Percentiles rank a stretch among this genome's conserved stretches.
Evolutionary conservation across 2,888 invertebrate species (phyloP).

Genomic region (Cheilosia vernalis): DNA sequence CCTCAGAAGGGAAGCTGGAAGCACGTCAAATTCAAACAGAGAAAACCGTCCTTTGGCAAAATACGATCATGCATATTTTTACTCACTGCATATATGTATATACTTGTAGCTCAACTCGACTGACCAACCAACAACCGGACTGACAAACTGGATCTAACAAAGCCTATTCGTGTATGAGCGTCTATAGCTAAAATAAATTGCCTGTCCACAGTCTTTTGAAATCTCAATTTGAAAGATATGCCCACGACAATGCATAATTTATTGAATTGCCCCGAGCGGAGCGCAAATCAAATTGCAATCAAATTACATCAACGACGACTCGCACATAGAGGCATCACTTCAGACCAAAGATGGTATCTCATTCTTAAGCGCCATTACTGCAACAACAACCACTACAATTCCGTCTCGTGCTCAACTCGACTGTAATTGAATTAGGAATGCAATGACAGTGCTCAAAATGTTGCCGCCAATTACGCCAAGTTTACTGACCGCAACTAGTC

Average conservation of each 20-base stretch:
- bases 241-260: conserved; percentile 23
- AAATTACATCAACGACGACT: conserved; percentile 30
- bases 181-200: conserved; percentile 2
- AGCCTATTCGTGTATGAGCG: not conserved
- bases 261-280: conserved; percentile 59
- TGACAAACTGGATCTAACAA: not conserved
- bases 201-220: conserved; percentile 34
- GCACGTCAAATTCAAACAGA: no score
- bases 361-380: conserved; percentile 63
- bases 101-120: not conserved
- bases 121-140: conserved; percentile 1
- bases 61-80: no score
- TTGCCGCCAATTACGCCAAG: conserved; percentile 64
- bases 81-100: no score
- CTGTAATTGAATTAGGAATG: conserved; percentile 64
- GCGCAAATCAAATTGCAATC: conserved; percentile 49
- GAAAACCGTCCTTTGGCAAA: no score
- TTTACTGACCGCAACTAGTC: conserved; percentile 72
- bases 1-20: no score
- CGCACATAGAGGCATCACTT: conserved; percentile 49
- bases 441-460: conserved; percentile 41
- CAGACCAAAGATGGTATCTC: conserved; percentile 36
- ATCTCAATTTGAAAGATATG: conserved; percentile 55
- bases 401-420: conserved; percentile 17
- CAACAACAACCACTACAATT: conserved; percentile 30